Percentiles rank a stretch among this genome's conserved stretches.
Evolutionary conservation across 2,113 vertebrate species (phyloP).

Genomic region (Noturus placidus): DNA sequence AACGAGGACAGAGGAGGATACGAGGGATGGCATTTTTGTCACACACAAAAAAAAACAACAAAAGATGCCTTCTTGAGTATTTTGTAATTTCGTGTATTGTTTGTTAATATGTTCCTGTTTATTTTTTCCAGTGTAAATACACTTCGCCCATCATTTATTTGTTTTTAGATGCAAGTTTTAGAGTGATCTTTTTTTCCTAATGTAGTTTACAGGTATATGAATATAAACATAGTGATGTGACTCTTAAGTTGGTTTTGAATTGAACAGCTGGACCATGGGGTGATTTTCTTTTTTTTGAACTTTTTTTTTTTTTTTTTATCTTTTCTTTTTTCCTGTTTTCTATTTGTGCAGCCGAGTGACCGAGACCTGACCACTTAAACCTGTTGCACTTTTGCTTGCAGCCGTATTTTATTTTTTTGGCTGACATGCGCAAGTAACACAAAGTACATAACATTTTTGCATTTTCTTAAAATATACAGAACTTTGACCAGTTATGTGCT

Average conservation of each 20-base stretch:
- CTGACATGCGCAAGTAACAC: neutral
- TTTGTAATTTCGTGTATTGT: constrained; percentile 90
- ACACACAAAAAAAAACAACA: constrained; percentile 49
- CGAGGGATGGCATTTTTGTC: constrained; percentile 44
- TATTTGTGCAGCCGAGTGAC: constrained; percentile 50
- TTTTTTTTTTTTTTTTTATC: neutral
- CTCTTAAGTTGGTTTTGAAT: constrained; percentile 61
- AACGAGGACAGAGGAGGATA: constrained; percentile 54
- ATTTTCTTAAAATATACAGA: neutral
- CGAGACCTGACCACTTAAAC: constrained; percentile 53
- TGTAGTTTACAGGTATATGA: constrained; percentile 79
- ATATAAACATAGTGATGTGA: constrained; percentile 55
- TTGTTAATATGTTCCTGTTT: constrained; percentile 84
- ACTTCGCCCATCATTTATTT: constrained; percentile 73
- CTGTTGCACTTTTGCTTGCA: constrained; percentile 17
- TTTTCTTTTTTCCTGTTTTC: neutral
- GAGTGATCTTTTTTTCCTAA: constrained; percentile 83
- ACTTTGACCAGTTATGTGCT: neutral
- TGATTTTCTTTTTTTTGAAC: constrained; percentile 18
- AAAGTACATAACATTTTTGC: neutral
- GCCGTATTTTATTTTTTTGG: neutral
- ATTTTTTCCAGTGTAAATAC: constrained; percentile 81
- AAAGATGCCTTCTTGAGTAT: constrained; percentile 96
- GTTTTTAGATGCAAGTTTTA: constrained; percentile 88
- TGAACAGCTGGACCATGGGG: constrained; percentile 52